Evolutionary conservation across 2,113 vertebrate species (phyloP).

Genomic region (Chunga burmeisteri): DNA sequence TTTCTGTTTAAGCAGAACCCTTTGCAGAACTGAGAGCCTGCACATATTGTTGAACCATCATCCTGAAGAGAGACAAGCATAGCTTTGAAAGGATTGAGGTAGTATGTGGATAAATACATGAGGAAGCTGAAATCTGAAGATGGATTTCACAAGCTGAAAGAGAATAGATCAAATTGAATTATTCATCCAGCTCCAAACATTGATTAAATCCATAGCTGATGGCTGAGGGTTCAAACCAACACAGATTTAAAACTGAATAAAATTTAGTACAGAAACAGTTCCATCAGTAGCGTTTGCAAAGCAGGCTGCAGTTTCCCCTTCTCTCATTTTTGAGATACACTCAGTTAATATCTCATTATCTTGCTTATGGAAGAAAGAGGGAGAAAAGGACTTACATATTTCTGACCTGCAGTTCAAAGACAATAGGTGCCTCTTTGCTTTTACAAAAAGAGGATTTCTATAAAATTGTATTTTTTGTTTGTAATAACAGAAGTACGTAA

Average conservation of each 20-base stretch:
- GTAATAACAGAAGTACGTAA: not conserved
- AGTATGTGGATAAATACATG: not conserved
- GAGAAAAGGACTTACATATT: not conserved
- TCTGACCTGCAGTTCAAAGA: not conserved
- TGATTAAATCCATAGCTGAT: constrained; percentile 52
- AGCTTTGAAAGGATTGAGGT: not conserved
- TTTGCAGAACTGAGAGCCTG: not conserved
- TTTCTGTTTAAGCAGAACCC: not conserved
- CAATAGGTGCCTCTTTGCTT: not conserved
- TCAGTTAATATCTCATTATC: not conserved
- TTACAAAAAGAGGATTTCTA: not conserved
- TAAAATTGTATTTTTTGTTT: not conserved
- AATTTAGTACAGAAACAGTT: constrained; percentile 45
- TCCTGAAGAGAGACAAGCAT: not conserved
- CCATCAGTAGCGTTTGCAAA: not conserved
- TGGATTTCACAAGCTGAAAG: constrained; percentile 24
- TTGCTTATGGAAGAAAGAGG: not conserved
- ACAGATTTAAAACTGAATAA: constrained; percentile 45
- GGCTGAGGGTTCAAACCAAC: constrained; percentile 32
- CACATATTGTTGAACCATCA: not conserved
- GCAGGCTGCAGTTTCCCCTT: not conserved
- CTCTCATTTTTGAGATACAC: not conserved
- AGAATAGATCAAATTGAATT: constrained; percentile 50
- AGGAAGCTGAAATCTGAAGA: constrained; percentile 37
- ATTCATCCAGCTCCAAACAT: constrained; percentile 41